Evolutionary conservation across 2,797 vertebrate genomes (phyloP).

Genomic region (Botia almorhae): DNA sequence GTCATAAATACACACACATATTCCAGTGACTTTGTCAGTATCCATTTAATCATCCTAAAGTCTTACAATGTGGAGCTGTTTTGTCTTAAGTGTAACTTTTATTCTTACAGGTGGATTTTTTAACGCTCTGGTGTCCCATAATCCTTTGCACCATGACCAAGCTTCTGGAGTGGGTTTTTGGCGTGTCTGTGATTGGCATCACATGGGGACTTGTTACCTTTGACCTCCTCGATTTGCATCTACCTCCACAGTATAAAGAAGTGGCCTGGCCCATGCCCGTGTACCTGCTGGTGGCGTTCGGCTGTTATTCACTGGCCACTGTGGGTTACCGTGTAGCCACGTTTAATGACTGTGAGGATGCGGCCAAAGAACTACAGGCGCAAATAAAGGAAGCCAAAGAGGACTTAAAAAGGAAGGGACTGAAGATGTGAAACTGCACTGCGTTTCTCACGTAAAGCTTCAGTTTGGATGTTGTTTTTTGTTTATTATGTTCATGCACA

Average conservation of each 20-base stretch:
- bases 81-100: neutral
- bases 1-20: too few species aligned
- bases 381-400: constrained; percentile 85
- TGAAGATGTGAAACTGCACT: constrained; percentile 77
- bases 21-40: neutral
- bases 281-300: constrained; percentile 89
- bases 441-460: neutral
- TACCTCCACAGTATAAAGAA: constrained; percentile 77
- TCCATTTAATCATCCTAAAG: neutral
- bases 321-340: constrained; percentile 91
- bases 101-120: neutral
- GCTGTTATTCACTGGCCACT: constrained; percentile 89
- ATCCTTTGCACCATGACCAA: constrained; percentile 83
- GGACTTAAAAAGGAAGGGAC: constrained; percentile 81
- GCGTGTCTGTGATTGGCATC: constrained; percentile 72
- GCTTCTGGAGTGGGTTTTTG: constrained; percentile 86
- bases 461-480: neutral
- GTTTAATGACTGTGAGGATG: constrained; percentile 92
- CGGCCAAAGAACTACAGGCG: constrained; percentile 83
- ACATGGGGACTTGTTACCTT: constrained; percentile 83
- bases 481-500: neutral
- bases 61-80: neutral
- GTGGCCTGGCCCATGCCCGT: constrained; percentile 87
- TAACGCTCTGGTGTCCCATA: neutral
- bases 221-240: constrained; percentile 78